phyloP scores from a whole-genome alignment of 2,797 vertebrate genomes.

The Lerista edwardsae region DNA sequence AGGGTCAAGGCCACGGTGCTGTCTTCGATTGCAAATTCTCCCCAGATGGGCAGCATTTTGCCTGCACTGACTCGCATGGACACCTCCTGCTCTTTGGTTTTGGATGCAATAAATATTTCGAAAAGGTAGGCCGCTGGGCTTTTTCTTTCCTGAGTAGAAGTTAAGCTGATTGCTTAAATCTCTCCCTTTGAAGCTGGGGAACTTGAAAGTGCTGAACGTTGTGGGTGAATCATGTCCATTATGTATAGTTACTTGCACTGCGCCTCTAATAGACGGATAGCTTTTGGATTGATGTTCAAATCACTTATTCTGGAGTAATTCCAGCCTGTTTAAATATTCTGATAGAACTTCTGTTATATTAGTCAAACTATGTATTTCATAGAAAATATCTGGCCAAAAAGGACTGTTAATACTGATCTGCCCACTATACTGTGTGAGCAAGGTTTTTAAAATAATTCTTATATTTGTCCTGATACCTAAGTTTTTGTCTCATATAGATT shows the following conservation, averaged over 20 bases:
- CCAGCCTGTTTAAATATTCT: neutral
- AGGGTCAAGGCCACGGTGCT: slow-evolving; percentile 97
- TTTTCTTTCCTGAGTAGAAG: slow-evolving; percentile 25
- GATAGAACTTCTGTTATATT: neutral
- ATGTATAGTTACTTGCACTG: neutral
- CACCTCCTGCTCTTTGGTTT: slow-evolving; percentile 97
- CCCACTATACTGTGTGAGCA: neutral
- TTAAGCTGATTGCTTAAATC: neutral
- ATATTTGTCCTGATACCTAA: neutral
- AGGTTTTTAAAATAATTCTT: neutral
- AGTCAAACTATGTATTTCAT: neutral
- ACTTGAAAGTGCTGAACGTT: neutral
- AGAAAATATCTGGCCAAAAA: neutral
- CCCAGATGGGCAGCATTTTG: slow-evolving; percentile 94
- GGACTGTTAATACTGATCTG: neutral
- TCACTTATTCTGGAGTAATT: neutral
- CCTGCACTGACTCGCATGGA: slow-evolving; percentile 97
- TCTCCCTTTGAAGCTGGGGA: neutral
- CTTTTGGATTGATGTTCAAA: neutral
- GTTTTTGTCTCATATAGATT: slow-evolving; percentile 80
- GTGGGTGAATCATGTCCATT: neutral
- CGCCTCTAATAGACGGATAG: neutral
- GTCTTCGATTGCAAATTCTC: slow-evolving; percentile 99
- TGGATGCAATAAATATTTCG: slow-evolving; percentile 93
- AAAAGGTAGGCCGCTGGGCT: slow-evolving; percentile 83